Evolutionary conservation across 1,140 invertebrate species (phyloP), one percentile per base, ranked within the genome.

Genomic region (Oppia nitens): DNA sequence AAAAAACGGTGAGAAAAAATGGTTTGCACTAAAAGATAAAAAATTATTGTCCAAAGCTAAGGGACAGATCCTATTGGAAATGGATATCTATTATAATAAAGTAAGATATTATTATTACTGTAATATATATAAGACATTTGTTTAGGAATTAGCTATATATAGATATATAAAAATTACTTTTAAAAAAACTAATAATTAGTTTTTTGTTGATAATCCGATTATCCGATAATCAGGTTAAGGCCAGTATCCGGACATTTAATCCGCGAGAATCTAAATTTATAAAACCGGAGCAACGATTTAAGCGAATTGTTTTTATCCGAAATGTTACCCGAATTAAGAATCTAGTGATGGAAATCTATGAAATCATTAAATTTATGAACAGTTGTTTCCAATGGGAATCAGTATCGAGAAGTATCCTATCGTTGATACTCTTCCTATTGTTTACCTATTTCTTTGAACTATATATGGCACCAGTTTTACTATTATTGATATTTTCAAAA

Each of bases 381-480:
- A 91, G 87, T 70, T 96, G 91, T 74, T 92, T 95, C 69, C 86
- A 94, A 72, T 98, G 95, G 94, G 92, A 98, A 66, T 93, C 82
- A 2, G 84, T 84, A 60, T 68, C 86, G n/a, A 77, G 87, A 65
- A 96, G 88, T 64, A 79, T 90, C 57, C 73, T 86, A 40, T 89
- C 92, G 6, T 81, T 98, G 52, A 72, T 90, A 14, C 74, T 87
- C 2, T 93, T 89, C 76, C 74, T 92, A 20, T 69, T 84, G 0
- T 74, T 81, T 21, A 85, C 83, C 62, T 88, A 87, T 67, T 85
- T 84, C 68, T 89, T 87, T 68, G 78, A 90, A 71, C 82, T 87
- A 54, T 93, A 84, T 74, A 92, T 92, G 81, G 71, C 90, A 57
- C 89, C 89, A 1, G 75, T 83, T 6, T 73, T 77, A 3, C 68